Evolutionary conservation across 2,113 vertebrate species (phyloP), one percentile per base, ranked within the genome.

Genomic region (Ursus arctos): DNA sequence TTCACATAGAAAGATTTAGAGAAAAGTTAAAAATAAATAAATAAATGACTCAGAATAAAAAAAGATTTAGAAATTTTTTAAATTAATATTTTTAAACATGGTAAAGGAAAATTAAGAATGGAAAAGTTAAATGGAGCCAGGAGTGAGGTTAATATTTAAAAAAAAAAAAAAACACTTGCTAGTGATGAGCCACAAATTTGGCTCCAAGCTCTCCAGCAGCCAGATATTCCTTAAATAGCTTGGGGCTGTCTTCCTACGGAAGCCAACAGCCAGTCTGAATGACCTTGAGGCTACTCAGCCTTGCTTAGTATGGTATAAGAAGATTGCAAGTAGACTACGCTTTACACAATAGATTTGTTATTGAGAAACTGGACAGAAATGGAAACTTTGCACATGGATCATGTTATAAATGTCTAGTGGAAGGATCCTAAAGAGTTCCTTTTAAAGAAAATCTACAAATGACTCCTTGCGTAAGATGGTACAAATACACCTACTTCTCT

Each of bases 161-260:
- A 96, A 80, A 33, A 31, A 47, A 36, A 36, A 36, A 36, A 36
- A 36, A 36, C 67, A 71, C 61, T 96, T 95, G 74, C 49, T 93
- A 83, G 77, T 89, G 92, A 97, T 92, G 86, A 96, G 61, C 49
- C 22, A 21, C 55, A 84, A 82, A 82, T 40, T 88, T 97, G 95
- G 89, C 94, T 98, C 49, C 36, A 57, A 92, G 83, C 72, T 92
- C 79, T 92, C 74, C 57, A 83, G 55, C 87, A 95, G 83, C 55
- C 82, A 93, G 85, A 95, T 95, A 98, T 47, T 96, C 96, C 94
- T 97, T 96, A 97, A 97, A 97, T 97, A 98, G 96, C 92, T 96
- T 95, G 86, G 31, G 53, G 51, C 92, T 96, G 55, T 96, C 95
- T 96, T 97, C 69, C 91, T 59, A 90, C 40, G 91, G 82, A 89